Evolutionary conservation across 2,113 vertebrate species (phyloP).

Genomic region (Chaetops frenatus): DNA sequence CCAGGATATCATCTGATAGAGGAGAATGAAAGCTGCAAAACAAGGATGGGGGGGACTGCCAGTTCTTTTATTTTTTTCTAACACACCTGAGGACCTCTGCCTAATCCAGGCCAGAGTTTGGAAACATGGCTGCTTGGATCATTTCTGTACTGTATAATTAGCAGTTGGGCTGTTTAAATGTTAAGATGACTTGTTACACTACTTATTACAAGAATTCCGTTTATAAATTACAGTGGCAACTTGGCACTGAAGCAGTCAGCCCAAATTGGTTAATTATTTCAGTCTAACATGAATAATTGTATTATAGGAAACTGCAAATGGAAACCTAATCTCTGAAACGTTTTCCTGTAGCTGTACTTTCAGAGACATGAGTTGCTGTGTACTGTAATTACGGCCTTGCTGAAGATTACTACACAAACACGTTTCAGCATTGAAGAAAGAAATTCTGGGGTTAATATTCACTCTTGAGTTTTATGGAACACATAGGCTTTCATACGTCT

Average conservation of each 20-base stretch:
- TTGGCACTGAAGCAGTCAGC: background rate
- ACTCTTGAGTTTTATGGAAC: constrained; percentile 60
- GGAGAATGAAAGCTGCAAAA: background rate
- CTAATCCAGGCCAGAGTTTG: background rate
- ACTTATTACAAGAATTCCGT: background rate
- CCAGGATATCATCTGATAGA: background rate
- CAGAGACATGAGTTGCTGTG: background rate
- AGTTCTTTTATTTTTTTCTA: accelerated
- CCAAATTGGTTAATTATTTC: constrained; percentile 23
- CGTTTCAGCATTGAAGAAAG: constrained; percentile 24
- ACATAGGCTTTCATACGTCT: constrained; percentile 64
- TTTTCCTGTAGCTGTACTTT: constrained; percentile 30
- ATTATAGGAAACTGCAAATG: constrained; percentile 37
- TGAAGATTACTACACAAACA: constrained; percentile 14
- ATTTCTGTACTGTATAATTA: background rate
- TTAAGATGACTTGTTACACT: background rate
- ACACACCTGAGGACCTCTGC: background rate
- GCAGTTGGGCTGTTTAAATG: background rate
- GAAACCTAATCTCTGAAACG: constrained; percentile 20
- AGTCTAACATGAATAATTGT: constrained; percentile 19
- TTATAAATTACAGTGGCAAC: constrained; percentile 10
- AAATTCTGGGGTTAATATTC: constrained; percentile 61
- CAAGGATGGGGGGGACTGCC: background rate
- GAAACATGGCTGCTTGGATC: background rate
- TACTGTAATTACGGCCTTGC: constrained; percentile 9